Evolutionary conservation across 2,797 vertebrate genomes (phyloP), one percentile per base, ranked within the genome.

Genomic region (Hipposideros larvatus): DNA sequence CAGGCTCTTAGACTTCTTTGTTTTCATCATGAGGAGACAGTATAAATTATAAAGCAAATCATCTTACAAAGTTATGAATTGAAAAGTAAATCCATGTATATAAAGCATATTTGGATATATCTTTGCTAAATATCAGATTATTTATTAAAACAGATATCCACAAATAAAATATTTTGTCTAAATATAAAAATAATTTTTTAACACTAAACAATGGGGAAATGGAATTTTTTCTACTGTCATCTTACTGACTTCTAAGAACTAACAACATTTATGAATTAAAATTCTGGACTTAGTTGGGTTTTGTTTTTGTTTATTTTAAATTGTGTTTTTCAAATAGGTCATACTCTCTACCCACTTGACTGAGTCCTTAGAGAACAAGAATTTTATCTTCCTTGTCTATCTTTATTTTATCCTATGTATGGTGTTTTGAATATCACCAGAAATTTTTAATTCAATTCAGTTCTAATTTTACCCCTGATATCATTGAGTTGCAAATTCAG

Each of bases 381-480:
- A 71, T 91, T 75, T 87, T 61, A 5, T 87, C 21, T 74, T 87
- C n/a, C n/a, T 94, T 63, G 77, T 59, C 31, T 1, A 65, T 65
- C 43, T 96, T 91, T 94, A 84, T 34, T 71, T 79, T 77, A 28
- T 24, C 88, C 15, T 75, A 92, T 48, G 55, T 68, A 37, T 34
- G 16, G 26, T 43, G 28, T 43, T 61, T 68, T 53, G 48, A 73
- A 91, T 59, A 55, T 70, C 93, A 96, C 24, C 37, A 74, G n/a
- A 63, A 94, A 77, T 82, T 46, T 86, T 82, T 94, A 95, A 95
- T 96, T 95, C 46, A 96, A 43, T 96, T 93, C 34, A 88, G 21
- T 94, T 96, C 57, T 94, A 95, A 94, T 92, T 97, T 97, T 87
- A 94, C 86, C 70, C n/a, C 11, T 83, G 65, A 65, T 79, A 90